Evolutionary conservation across 2,797 vertebrate genomes (phyloP).

Genomic region (Telmatherina bonti): DNA sequence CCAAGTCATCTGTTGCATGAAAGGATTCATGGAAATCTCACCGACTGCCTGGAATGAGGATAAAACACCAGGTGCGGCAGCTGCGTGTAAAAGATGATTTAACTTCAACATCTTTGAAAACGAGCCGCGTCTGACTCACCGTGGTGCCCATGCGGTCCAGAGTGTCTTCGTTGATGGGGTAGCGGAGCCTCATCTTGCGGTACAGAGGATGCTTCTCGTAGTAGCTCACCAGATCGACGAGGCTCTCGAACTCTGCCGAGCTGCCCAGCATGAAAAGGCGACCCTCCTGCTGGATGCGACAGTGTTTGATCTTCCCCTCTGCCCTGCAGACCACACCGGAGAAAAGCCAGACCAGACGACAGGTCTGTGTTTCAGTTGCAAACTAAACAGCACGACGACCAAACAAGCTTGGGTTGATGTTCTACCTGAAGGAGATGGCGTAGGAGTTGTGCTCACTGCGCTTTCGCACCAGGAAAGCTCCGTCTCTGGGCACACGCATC

Average conservation of each 20-base stretch:
- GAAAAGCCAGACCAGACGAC: too few relatives aligned
- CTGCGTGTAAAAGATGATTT: too few relatives aligned
- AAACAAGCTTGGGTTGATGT: not conserved
- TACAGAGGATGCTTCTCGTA: constrained; percentile 96
- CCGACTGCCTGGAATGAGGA: too few relatives aligned
- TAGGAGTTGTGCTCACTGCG: constrained; percentile 93
- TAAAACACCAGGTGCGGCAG: not conserved
- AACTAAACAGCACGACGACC: not conserved
- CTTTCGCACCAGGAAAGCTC: constrained; percentile 95
- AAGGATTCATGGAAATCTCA: too few relatives aligned
- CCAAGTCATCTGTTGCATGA: too few relatives aligned
- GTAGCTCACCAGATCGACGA: constrained; percentile 95
- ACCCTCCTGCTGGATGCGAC: constrained; percentile 95
- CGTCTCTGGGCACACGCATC: constrained; percentile 95
- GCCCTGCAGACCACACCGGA: constrained; percentile 76
- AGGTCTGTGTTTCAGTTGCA: too few relatives aligned
- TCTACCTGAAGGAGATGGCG: constrained; percentile 96
- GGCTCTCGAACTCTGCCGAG: constrained; percentile 94
- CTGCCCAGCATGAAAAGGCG: constrained; percentile 92
- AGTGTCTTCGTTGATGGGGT: constrained; percentile 97
- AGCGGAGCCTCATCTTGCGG: constrained; percentile 97
- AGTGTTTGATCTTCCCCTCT: constrained; percentile 98
- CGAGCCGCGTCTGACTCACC: constrained; percentile 85
- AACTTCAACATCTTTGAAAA: too few relatives aligned
- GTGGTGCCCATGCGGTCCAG: constrained; percentile 97